Base-by-base conservation (phyloP, 2,113 vertebrate genomes). In the Phainopepla nitens region DNA sequence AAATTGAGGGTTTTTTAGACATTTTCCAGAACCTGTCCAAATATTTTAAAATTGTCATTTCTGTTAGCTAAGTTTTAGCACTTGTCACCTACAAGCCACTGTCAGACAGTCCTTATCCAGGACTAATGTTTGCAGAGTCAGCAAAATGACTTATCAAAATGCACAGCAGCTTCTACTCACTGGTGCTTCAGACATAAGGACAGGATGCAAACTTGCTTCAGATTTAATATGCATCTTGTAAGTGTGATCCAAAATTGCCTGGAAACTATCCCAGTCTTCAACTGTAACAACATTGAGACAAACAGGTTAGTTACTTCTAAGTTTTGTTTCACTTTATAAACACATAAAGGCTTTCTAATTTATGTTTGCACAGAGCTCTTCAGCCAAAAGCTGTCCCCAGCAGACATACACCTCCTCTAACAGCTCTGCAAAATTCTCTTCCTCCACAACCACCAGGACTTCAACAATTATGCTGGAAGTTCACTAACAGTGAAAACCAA, bases 211-310 rank as follows among this genome's bases (percentile, higher is more conserved):
- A 94, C 98, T 99, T 77, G 99, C 98, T 97, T 99, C 99, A 56
- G 99, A 99, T 96, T 99, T 99, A 97, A 99, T 99, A 81, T 99
- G 99, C 99, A 99, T 99, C 98, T 99, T 99, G 92, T 99, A 99
- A 69, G 99, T 99, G 95, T 99, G 99, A 97, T 99, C 99, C 97
- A 99, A 93, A 97, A 99, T 99, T 79, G 99, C 99, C 96, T 99
- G 99, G 97, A 99, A 99, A 96, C 99, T 99, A 97, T 99, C 99
- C 99, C 99, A 99, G 93, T 99, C 99, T 98, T 99, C 99, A 98
- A 99, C 99, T 99, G 91, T 19, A 98, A 93, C 25, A 91, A 91
- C 35, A 95, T 65, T 18, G 72, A 92, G 84, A 36, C 9, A 17
- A 96, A 41, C 15, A 77, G 25, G 84, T 91, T 29, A 90, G 35